Evolutionary conservation across 1,140 invertebrate genomes (phyloP), one percentile per base, ranked within the genome.

Genomic region (Solenopsis fugax): DNA sequence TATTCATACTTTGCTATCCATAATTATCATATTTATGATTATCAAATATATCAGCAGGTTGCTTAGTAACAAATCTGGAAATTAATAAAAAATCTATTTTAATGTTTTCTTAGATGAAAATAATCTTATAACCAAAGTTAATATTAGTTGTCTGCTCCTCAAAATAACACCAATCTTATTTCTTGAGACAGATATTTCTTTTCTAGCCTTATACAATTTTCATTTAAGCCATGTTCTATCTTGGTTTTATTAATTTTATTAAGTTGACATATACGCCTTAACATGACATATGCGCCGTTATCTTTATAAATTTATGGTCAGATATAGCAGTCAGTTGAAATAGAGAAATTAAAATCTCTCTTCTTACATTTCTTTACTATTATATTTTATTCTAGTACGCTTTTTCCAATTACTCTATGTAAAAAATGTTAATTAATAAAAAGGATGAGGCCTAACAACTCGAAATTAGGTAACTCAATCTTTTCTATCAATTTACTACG

Each of bases 251-350:
- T 69, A 69, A 69, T 69, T 50, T 62, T 60, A 60, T 0, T 65
- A n/a, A n/a, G n/a, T n/a, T n/a, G n/a, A n/a, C n/a, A n/a, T 45
- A 45, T 67, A n/a, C n/a, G n/a, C n/a, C 10, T 67, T 67, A 56
- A 56, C 54, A 72, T 72, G n/a, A 54, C 0, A 29, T 6, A 13
- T 82, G 54, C 41, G 0, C 24, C 16, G 37, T 41, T 72, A 58
- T 56, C 41, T 72, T 84, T 37, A 73, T 21, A 24, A 37, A 72
- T 72, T 82, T 82, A 60, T 60, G 21, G 6, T 34, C 9, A 21
- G 12, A 48, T 34, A 73, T 24, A 37, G 13, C 48, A 34, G 2
- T 24, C 16, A 10, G 18, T 37, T 24, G 41, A 50, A 4, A 82
- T 3, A 52, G 12, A 34, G 12, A 7, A 60, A 69, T 69, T 24